Evolutionary conservation across 2,797 vertebrate species (phyloP).

Genomic region (Morelia viridis): DNA sequence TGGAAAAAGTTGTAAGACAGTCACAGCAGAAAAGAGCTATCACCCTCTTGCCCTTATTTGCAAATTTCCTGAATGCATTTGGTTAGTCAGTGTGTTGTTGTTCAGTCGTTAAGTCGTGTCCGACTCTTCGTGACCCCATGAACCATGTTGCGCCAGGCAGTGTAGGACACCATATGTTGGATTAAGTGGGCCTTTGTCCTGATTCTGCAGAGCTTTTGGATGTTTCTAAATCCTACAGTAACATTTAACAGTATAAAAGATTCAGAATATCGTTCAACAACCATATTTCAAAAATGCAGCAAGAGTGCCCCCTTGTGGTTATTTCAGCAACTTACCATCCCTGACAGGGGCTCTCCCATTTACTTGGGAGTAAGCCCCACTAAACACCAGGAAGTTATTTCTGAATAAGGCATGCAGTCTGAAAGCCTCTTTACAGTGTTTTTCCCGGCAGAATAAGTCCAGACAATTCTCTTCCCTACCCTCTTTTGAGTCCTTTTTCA

Average conservation of each 20-base stretch:
- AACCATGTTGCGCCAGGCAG: too few species aligned
- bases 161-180: background rate
- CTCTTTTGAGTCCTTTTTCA: background rate
- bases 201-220: background rate
- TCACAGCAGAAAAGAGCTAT: background rate
- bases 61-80: background rate
- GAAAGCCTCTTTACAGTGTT: background rate
- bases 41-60: background rate
- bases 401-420: background rate
- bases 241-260: background rate
- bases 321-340: background rate
- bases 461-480: background rate
- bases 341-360: background rate
- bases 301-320: conserved; percentile 16
- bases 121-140: too few species aligned
- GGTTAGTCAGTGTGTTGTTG: background rate
- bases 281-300: background rate
- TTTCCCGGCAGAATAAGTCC: background rate
- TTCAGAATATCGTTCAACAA: background rate
- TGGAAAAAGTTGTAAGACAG: background rate
- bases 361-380: background rate
- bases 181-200: background rate
- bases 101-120: too few species aligned
- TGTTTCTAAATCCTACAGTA: background rate
- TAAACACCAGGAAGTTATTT: background rate